A percentile compares a stretch with the other conserved stretches of the same genome.
These are phyloP conservation scores for Aricia artaxerxes DNA, from an alignment of 2,888 invertebrate genomes.

Conservation along the genomic window DNA sequence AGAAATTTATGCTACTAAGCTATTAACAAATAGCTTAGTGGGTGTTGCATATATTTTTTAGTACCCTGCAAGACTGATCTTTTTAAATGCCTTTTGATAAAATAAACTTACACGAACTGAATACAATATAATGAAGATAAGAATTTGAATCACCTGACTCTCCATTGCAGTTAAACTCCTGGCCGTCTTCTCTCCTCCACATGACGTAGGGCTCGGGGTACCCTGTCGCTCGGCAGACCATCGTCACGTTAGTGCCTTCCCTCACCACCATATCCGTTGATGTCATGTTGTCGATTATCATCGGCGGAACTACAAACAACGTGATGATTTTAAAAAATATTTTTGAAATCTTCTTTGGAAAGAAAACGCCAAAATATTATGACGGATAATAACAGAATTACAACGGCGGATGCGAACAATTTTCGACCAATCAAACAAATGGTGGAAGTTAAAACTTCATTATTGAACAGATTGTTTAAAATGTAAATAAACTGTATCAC, in stretches of 20 bases:
- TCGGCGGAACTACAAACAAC: slow-evolving; percentile 87
- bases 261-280: slow-evolving; percentile 95
- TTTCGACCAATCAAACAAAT: neutral
- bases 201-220: slow-evolving; percentile 95
- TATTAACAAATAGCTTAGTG: too few species aligned
- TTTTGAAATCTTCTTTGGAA: neutral
- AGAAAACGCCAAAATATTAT: neutral
- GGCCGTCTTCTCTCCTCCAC: slow-evolving; percentile 94
- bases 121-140: neutral
- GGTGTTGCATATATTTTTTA: too few species aligned
- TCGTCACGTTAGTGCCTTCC: slow-evolving; percentile 92
- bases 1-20: too few species aligned
- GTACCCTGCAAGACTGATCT: too few species aligned
- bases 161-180: slow-evolving; percentile 94
- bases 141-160: slow-evolving; percentile 83
- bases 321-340: neutral
- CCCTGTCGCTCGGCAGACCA: slow-evolving; percentile 92
- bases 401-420: neutral
- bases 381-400: neutral
- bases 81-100: too few species aligned
- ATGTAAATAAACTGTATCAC: neutral
- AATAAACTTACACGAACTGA: too few species aligned
- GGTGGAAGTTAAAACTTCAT: neutral
- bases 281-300: slow-evolving; percentile 93
- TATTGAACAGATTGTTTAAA: neutral